Percentiles rank a stretch among this genome's conserved stretches.
Evolutionary conservation across 2,797 vertebrate species (phyloP).

Genomic region (Astyanax mexicanus): DNA sequence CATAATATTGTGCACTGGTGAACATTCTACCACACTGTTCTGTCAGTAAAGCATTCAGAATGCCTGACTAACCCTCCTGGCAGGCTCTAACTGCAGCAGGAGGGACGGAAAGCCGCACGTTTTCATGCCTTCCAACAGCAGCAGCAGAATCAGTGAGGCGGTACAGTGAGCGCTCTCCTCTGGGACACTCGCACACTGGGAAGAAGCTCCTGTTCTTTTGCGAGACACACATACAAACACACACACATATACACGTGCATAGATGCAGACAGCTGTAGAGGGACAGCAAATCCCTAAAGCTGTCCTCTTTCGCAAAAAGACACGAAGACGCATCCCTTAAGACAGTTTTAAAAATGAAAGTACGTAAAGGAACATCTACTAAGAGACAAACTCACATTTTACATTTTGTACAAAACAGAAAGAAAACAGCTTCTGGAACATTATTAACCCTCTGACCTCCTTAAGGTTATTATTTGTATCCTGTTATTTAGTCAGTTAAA

Average conservation of each 20-base stretch:
- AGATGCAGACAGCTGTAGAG: conserved; percentile 17
- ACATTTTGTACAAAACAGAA: neutral
- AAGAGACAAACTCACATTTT: neutral
- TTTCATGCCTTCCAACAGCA: conserved; percentile 20
- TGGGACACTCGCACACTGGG: conserved; percentile 51
- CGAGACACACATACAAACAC: conserved; percentile 56
- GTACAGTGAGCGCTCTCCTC: conserved; percentile 27
- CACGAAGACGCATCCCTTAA: conserved; percentile 53
- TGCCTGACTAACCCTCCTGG: neutral
- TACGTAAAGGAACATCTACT: neutral
- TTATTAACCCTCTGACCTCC: neutral
- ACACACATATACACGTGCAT: conserved; percentile 55
- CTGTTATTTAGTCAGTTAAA: too few relatives aligned
- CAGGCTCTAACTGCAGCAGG: neutral
- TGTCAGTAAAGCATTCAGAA: neutral
- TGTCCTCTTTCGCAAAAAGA: conserved; percentile 52
- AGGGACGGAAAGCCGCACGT: conserved; percentile 27
- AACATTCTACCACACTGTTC: neutral
- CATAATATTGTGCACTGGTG: neutral
- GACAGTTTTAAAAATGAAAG: neutral
- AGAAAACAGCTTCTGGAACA: neutral
- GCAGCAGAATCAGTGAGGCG: conserved; percentile 35
- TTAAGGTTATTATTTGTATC: neutral
- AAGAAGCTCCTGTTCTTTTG: conserved; percentile 27
- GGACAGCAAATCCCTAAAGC: conserved; percentile 29